phyloP scores from a whole-genome alignment of 2,797 vertebrate genomes.

The Rallus crepitans region DNA sequence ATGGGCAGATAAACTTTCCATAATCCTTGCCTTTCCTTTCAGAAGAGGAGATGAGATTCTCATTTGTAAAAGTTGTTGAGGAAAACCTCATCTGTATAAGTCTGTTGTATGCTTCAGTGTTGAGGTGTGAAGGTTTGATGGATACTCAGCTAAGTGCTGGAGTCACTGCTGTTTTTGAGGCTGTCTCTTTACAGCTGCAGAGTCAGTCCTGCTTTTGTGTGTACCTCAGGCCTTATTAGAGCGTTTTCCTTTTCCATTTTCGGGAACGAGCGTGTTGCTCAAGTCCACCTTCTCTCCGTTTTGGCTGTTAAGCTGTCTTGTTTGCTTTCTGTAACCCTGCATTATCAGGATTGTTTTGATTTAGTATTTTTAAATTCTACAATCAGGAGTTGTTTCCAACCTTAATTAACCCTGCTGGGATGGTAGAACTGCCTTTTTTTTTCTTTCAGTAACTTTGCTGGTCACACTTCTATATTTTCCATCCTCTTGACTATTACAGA shows the following conservation, averaged over 20 bases:
- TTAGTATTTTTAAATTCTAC: slow-evolving; percentile 79
- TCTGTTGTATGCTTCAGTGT: background rate
- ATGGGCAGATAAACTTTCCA: slow-evolving; percentile 45
- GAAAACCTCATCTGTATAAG: background rate
- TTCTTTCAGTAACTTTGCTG: slow-evolving; percentile 47
- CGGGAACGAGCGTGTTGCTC: slow-evolving; percentile 77
- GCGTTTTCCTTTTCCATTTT: slow-evolving; percentile 78
- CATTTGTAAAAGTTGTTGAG: slow-evolving; percentile 1
- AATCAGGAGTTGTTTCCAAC: slow-evolving; percentile 74
- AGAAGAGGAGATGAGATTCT: background rate
- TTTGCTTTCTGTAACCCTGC: slow-evolving; percentile 74
- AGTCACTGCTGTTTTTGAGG: background rate
- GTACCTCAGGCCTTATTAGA: slow-evolving; percentile 80
- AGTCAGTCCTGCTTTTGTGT: slow-evolving; percentile 65
- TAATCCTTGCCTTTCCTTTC: slow-evolving; percentile 8
- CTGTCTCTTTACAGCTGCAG: slow-evolving; percentile 40
- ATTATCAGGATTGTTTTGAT: slow-evolving; percentile 74
- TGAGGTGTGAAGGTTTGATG: background rate
- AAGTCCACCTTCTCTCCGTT: slow-evolving; percentile 83
- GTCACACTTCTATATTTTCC: slow-evolving; percentile 51
- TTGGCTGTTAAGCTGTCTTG: slow-evolving; percentile 62
- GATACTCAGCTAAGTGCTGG: background rate
- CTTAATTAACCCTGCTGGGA: slow-evolving; percentile 80
- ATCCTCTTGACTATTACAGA: slow-evolving; percentile 75
- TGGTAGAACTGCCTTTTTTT: slow-evolving; percentile 68